Percentiles rank a stretch among this genome's conserved stretches.
Evolutionary conservation across 2,113 vertebrate species (phyloP).

Genomic region (Nyctibius bracteatus): DNA sequence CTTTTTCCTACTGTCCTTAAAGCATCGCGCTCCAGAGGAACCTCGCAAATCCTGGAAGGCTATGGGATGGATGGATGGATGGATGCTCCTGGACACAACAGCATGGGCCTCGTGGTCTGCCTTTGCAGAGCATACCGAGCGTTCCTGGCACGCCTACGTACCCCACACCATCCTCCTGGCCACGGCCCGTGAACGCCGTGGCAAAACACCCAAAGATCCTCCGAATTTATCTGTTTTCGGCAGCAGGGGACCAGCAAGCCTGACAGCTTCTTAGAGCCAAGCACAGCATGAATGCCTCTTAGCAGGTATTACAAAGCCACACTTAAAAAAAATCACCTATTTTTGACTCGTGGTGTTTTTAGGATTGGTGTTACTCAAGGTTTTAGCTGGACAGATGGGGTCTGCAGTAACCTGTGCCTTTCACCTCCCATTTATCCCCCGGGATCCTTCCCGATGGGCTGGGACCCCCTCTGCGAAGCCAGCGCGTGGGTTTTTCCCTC

Average conservation of each 20-base stretch:
- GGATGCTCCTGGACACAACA: background rate
- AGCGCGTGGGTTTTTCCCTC: background rate
- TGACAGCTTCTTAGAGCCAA: accelerated
- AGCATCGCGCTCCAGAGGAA: background rate
- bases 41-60: background rate
- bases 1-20: background rate
- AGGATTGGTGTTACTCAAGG: background rate
- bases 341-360: background rate
- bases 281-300: background rate
- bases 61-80: background rate
- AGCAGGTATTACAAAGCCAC: background rate
- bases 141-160: background rate
- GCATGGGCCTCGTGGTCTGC: background rate
- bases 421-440: background rate
- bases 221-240: background rate
- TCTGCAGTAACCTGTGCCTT: background rate
- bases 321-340: background rate
- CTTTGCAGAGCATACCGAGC: background rate
- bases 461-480: background rate
- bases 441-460: accelerated
- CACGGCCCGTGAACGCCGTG: accelerated
- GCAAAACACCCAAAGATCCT: background rate
- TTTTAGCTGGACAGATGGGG: background rate
- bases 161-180: background rate
- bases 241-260: background rate